Conservation (phyloP, 2,113 vertebrate genomes). For the Puntigrus tetrazona region DNA sequence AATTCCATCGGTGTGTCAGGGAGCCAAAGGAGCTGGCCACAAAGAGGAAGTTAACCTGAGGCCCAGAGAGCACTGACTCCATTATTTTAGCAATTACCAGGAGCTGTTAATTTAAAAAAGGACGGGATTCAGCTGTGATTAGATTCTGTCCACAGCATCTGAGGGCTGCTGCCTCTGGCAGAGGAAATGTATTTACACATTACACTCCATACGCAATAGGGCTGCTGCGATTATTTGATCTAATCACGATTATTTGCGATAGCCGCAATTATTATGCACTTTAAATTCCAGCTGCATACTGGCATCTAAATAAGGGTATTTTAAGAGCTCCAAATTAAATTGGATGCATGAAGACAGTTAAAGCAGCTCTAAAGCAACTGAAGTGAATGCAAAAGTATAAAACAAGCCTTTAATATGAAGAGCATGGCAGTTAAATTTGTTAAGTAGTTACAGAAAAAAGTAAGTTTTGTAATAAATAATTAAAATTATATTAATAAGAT, state of each 20-base stretch:
- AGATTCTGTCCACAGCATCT: constrained; percentile 27
- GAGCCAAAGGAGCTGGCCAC: constrained; percentile 5
- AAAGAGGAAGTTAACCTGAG: constrained; percentile 14
- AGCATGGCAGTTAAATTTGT: not conserved
- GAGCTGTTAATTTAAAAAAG: constrained; percentile 53
- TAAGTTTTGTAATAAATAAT: no score
- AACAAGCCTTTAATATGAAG: not conserved
- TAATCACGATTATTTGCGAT: constrained; percentile 1
- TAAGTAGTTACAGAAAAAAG: no score
- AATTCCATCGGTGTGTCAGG: constrained; percentile 33
- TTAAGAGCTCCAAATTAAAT: not conserved
- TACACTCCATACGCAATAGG: not conserved
- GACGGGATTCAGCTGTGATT: constrained; percentile 44
- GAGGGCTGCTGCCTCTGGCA: not conserved
- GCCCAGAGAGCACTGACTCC: constrained; percentile 35
- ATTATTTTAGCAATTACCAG: constrained; percentile 55
- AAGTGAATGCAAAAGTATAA: not conserved
- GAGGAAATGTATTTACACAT: constrained; percentile 35
- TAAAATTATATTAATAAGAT: no score
- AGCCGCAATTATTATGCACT: not conserved
- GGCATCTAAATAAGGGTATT: not conserved
- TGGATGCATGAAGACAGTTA: not conserved
- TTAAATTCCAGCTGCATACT: not conserved
- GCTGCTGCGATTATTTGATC: not conserved
- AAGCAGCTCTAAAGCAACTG: not conserved